A percentile compares a stretch with the other conserved stretches of the same genome.
Conservation (phyloP, 2,797 vertebrate species). For the Aeoliscus strigatus region DNA sequence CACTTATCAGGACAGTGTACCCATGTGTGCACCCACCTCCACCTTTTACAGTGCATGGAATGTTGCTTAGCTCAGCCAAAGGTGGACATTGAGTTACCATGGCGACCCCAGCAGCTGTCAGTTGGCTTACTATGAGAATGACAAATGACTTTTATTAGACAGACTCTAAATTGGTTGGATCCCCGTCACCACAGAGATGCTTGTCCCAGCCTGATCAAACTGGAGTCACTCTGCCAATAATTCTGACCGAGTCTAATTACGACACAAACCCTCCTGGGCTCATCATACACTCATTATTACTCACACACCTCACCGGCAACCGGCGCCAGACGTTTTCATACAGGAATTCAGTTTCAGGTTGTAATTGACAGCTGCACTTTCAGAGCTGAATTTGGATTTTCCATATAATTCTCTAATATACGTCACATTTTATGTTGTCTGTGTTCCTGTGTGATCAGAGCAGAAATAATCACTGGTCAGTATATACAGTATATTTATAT, state of each 20-base stretch:
- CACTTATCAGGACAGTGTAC: conserved; percentile 13
- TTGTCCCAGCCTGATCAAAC: conserved; percentile 82
- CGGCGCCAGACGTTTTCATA: conserved; percentile 43
- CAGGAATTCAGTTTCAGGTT: not conserved
- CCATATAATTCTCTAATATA: no score
- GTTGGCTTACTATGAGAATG: conserved; percentile 76
- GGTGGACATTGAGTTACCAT: conserved; percentile 66
- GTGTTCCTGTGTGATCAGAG: no score
- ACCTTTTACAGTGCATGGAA: conserved; percentile 41
- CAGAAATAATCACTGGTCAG: no score
- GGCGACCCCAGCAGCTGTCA: conserved; percentile 79
- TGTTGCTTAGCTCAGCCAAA: conserved; percentile 60
- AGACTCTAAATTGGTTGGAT: conserved; percentile 79
- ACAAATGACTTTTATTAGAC: conserved; percentile 88
- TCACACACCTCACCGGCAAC: conserved; percentile 33
- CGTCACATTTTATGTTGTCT: no score
- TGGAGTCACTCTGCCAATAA: conserved; percentile 79
- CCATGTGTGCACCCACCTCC: conserved; percentile 12
- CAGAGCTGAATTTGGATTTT: no score
- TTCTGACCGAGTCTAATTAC: conserved; percentile 82
- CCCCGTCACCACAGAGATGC: conserved; percentile 76
- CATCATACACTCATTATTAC: conserved; percentile 56
- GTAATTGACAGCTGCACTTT: conserved; percentile 11
- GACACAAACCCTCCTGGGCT: conserved; percentile 53
- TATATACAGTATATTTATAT: no score